Evolutionary conservation across 2,113 vertebrate species (phyloP).

Genomic region (Riparia riparia): DNA sequence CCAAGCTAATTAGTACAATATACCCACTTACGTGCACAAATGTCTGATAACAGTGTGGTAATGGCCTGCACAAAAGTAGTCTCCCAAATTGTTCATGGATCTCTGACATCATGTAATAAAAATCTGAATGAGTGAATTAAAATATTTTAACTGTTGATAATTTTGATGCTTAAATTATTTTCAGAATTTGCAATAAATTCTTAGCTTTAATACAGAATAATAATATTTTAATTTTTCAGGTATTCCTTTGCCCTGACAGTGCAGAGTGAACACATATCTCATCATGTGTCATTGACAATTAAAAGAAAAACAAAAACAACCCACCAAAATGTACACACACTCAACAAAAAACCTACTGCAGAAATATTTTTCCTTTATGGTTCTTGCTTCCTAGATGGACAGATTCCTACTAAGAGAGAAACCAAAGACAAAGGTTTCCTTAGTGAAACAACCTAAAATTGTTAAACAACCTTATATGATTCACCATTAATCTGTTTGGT

Average conservation of each 20-base stretch:
- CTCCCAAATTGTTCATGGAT: neutral
- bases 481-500: constrained; percentile 21
- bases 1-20: neutral
- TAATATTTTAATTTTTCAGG: neutral
- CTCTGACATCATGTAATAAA: neutral
- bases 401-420: neutral
- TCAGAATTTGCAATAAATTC: neutral
- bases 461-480: neutral
- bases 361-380: neutral
- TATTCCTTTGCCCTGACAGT: neutral
- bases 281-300: neutral
- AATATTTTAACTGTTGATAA: neutral
- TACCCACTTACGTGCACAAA: neutral
- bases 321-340: neutral
- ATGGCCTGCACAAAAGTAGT: neutral
- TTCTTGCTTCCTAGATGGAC: neutral
- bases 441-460: neutral
- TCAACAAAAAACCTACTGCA: neutral
- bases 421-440: neutral
- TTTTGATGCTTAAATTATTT: neutral
- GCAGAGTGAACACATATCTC: neutral
- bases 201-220: neutral
- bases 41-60: neutral
- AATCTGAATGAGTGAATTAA: neutral
- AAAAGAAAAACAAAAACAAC: neutral